A percentile compares a stretch with the other conserved stretches of the same genome.
Conservation (phyloP, 2,797 vertebrate genomes). For the Thripadectes ignobilis region DNA sequence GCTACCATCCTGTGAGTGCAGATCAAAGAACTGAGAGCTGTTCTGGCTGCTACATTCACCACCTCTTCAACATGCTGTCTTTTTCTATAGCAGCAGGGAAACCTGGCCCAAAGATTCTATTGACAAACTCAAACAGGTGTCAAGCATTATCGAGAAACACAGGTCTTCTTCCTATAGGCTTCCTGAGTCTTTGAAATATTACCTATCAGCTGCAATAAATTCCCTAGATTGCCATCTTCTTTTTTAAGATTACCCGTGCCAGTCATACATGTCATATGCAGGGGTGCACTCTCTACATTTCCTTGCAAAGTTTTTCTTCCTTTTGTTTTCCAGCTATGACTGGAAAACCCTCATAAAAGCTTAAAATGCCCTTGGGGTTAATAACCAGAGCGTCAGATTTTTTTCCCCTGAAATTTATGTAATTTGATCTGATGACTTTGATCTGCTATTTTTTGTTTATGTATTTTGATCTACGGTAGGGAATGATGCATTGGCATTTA, state of each 20-base stretch:
- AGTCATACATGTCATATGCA: neutral
- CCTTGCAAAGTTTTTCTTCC: neutral
- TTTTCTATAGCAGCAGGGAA: neutral
- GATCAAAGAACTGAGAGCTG: neutral
- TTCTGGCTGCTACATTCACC: neutral
- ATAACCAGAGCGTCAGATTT: neutral
- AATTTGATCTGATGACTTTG: neutral
- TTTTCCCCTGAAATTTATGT: neutral
- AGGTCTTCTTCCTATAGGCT: neutral
- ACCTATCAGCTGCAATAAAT: neutral
- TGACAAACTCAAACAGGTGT: neutral
- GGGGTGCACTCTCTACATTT: neutral
- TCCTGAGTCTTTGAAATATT: neutral
- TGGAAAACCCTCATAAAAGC: neutral
- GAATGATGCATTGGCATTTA: neutral
- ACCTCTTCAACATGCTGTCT: neutral
- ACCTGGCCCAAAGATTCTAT: neutral
- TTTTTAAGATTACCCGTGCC: neutral
- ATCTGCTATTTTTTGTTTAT: neutral
- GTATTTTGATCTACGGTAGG: neutral
- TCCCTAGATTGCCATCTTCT: neutral
- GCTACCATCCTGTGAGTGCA: neutral
- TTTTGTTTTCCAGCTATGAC: neutral
- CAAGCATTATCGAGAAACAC: neutral
- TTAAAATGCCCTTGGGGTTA: neutral